phyloP scores from a whole-genome alignment of 2,113 vertebrate species.

The Todiramphus saurophagus region DNA sequence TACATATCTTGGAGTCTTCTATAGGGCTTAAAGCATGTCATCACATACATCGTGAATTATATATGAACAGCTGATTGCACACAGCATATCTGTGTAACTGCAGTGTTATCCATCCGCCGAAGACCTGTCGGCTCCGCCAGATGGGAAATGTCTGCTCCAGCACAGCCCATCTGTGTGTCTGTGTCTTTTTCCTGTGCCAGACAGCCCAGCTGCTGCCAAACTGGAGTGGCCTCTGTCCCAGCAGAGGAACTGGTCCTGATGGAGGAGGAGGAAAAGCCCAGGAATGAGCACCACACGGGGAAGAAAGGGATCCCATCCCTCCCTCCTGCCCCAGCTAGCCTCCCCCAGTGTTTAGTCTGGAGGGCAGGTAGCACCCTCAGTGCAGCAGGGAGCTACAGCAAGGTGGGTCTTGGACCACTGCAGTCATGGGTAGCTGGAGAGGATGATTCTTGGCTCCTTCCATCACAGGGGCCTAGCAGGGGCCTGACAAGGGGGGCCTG shows the following conservation, averaged over 20 bases:
- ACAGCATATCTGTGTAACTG: background rate
- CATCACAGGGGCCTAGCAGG: background rate
- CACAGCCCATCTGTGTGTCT: background rate
- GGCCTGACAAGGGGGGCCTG: background rate
- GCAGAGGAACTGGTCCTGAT: background rate
- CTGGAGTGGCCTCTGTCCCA: background rate
- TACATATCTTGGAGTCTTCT: background rate
- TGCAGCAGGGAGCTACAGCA: background rate
- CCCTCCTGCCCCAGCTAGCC: background rate
- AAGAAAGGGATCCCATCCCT: background rate
- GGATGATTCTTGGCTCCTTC: background rate
- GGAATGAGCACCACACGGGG: background rate
- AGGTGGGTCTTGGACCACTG: background rate
- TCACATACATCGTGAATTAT: conserved; percentile 2
- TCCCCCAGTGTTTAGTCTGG: background rate
- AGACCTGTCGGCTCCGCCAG: background rate
- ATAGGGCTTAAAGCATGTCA: background rate
- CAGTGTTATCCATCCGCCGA: background rate
- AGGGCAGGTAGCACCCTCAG: background rate
- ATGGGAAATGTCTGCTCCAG: background rate
- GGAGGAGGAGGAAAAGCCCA: background rate
- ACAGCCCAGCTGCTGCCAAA: background rate
- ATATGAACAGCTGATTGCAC: background rate
- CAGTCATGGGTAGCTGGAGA: background rate
- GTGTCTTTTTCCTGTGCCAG: background rate